A percentile compares a stretch with the other conserved stretches of the same genome.
phyloP scores from a whole-genome alignment of 2,113 vertebrate genomes.

The Otolemur garnettii region DNA sequence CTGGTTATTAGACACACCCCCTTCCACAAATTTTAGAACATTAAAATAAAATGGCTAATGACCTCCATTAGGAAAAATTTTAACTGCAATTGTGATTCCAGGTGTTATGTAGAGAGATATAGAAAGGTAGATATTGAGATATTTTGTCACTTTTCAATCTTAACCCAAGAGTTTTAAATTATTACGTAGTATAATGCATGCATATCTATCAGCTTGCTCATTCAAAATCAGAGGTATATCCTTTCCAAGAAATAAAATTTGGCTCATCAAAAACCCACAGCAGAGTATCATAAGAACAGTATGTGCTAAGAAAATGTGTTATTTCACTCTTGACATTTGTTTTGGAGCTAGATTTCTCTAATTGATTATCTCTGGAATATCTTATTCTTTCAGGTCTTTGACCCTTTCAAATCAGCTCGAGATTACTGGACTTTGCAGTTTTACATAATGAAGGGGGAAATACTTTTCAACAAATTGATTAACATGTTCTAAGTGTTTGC shows the following conservation, averaged over 20 bases:
- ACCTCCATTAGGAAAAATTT: neutral
- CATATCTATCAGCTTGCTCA: neutral
- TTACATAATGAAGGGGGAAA: neutral
- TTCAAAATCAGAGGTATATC: neutral
- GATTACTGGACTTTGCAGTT: neutral
- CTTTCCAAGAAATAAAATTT: slow-evolving; percentile 23
- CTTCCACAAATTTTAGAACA: slow-evolving; percentile 21
- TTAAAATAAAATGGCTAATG: slow-evolving; percentile 31
- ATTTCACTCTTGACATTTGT: slow-evolving; percentile 59
- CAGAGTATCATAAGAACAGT: neutral
- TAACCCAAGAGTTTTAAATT: neutral
- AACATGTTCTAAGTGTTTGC: neutral
- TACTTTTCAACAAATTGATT: slow-evolving; percentile 19
- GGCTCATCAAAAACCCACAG: slow-evolving; percentile 57
- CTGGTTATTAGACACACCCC: neutral
- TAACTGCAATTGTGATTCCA: neutral
- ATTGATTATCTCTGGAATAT: slow-evolving; percentile 61
- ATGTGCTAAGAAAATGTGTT: slow-evolving; percentile 1
- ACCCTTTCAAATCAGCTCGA: slow-evolving; percentile 49
- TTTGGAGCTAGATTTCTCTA: slow-evolving; percentile 64
- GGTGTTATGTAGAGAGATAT: neutral
- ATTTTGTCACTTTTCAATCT: slow-evolving; percentile 17
- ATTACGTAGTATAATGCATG: neutral
- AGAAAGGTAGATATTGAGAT: neutral
- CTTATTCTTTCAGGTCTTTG: slow-evolving; percentile 65